These are phyloP conservation scores for Magallana ariakensis DNA, from an alignment of 1,140 invertebrate species.

Conservation along the genomic window DNA sequence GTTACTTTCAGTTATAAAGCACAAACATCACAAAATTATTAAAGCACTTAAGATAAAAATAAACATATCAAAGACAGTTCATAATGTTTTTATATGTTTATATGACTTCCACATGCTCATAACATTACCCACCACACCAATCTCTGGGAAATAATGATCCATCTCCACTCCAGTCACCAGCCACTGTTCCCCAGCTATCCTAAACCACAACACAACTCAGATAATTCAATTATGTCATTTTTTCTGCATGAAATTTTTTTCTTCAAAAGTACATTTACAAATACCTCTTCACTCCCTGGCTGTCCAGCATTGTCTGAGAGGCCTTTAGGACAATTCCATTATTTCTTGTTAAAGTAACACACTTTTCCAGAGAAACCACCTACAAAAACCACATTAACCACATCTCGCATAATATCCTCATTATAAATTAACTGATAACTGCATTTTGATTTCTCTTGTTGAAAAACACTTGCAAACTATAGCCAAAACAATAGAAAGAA, in stretches of 20 bases:
- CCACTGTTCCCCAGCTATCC: slow-evolving; percentile 80
- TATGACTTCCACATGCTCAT: no score
- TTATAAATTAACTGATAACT: no score
- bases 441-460: no score
- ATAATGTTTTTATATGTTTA: no score
- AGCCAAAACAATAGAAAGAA: no score
- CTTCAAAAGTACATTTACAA: not conserved
- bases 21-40: not conserved
- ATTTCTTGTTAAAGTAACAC: slow-evolving; percentile 78
- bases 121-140: slow-evolving; percentile 77
- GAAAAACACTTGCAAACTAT: no score
- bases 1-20: no score
- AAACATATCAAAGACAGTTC: not conserved
- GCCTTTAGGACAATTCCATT: slow-evolving; percentile 78
- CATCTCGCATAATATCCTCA: no score
- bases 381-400: slow-evolving; percentile 47
- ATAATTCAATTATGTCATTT: not conserved
- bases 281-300: slow-evolving; percentile 58
- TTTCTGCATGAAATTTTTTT: not conserved
- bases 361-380: slow-evolving; percentile 78
- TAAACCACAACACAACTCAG: slow-evolving; percentile 45
- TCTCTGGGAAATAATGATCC: slow-evolving; percentile 79
- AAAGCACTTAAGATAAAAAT: not conserved
- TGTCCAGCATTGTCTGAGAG: slow-evolving; percentile 77
- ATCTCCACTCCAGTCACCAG: slow-evolving; percentile 77